A percentile compares a stretch with the other conserved stretches of the same genome.
These are phyloP conservation scores for Drosophila longiperda DNA, from an alignment of 2,888 invertebrate genomes.

Conservation along the genomic window DNA sequence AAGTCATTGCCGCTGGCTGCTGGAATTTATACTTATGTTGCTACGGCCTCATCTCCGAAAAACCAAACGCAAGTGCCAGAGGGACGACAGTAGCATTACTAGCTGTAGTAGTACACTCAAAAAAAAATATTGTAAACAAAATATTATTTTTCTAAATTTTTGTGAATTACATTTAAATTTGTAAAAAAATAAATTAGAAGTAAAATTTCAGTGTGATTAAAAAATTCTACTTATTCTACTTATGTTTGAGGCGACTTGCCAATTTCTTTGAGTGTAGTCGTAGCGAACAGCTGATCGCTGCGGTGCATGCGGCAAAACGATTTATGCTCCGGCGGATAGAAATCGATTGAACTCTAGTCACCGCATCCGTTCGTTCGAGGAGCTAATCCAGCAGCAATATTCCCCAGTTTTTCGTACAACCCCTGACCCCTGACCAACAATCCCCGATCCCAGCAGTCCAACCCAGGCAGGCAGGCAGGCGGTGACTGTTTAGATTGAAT, in stretches of 20 bases:
- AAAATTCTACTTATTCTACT: background rate
- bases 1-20: conserved; percentile 65
- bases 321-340: conserved; percentile 82
- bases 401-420: background rate
- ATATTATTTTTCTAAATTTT: background rate
- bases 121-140: background rate
- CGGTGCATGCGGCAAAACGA: conserved; percentile 67
- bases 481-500: conserved; percentile 72
- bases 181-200: too few species aligned
- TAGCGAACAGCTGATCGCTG: conserved; percentile 29
- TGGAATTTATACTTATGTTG: conserved; percentile 66
- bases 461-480: conserved; percentile 3
- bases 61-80: conserved; percentile 11
- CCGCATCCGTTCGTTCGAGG: conserved; percentile 37
- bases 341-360: conserved; percentile 78
- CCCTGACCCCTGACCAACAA: background rate
- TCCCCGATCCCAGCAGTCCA: background rate
- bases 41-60: conserved; percentile 6
- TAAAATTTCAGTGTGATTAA: background rate
- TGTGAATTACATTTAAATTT: background rate
- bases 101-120: background rate
- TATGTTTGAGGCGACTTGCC: background rate
- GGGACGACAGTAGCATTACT: background rate
- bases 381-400: conserved; percentile 14
- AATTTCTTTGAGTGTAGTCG: conserved; percentile 5